phyloP scores from a whole-genome alignment of 2,888 invertebrate species.

The Cantharis lateralis region DNA sequence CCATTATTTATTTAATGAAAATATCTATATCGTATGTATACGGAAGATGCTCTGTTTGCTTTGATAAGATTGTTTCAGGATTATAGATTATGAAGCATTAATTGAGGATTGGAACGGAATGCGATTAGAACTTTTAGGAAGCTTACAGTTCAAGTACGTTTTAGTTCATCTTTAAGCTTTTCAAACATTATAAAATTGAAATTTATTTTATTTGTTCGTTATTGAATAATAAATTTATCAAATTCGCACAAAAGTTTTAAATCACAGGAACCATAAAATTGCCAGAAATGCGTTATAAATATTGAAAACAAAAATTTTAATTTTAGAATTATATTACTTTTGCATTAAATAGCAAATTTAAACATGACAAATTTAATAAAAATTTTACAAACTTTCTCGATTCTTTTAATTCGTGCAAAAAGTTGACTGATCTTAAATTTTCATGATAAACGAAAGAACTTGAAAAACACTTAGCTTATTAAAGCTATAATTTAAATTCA shows the following conservation, averaged over 20 bases:
- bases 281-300: background rate
- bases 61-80: conserved; percentile 37
- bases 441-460: background rate
- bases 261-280: background rate
- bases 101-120: conserved; percentile 8
- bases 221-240: background rate
- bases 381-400: background rate
- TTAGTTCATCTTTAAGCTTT: background rate
- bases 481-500: conserved; percentile 23
- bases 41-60: conserved; percentile 38
- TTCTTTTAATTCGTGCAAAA: background rate
- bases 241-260: background rate
- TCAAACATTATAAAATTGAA: background rate
- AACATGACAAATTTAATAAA: background rate
- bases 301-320: background rate
- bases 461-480: conserved; percentile 10
- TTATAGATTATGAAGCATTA: conserved; percentile 21
- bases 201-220: background rate
- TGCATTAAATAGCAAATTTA: background rate
- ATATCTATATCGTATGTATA: conserved; percentile 11
- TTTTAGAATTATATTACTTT: background rate
- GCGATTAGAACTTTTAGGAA: conserved; percentile 1
- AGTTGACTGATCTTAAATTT: conserved; percentile 9
- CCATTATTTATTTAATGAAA: conserved; percentile 7
- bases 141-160: background rate